phyloP scores from a whole-genome alignment of 1,140 invertebrate species.

The Mya arenaria region DNA sequence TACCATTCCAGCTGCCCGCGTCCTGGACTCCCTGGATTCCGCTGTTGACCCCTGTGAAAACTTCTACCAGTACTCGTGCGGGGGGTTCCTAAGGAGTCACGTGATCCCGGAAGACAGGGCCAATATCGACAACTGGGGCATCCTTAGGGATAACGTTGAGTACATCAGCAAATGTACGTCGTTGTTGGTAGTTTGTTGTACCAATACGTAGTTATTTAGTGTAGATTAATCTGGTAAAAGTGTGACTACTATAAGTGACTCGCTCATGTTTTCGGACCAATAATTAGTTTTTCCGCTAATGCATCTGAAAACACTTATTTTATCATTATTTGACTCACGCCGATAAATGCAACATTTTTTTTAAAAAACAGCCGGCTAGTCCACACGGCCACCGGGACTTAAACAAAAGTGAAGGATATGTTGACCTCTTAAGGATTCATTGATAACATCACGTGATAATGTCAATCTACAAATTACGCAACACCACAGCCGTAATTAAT shows the following conservation, averaged over 20 bases:
- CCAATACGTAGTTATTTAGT: neutral
- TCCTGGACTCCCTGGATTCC: constrained; percentile 91
- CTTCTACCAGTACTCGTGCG: constrained; percentile 94
- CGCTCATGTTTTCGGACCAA: neutral
- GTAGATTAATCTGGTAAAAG: neutral
- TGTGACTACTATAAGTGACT: neutral
- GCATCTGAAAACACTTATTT: neutral
- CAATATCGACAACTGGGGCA: constrained; percentile 93
- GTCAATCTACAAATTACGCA: too few species aligned
- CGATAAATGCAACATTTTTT: neutral
- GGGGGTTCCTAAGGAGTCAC: constrained; percentile 93
- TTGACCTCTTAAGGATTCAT: too few species aligned
- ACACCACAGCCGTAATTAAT: too few species aligned
- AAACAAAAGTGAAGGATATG: too few species aligned
- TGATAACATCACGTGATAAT: too few species aligned
- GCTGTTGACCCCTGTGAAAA: constrained; percentile 90
- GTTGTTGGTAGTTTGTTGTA: neutral
- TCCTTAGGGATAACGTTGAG: constrained; percentile 92
- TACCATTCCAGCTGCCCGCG: constrained; percentile 86
- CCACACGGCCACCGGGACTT: too few species aligned
- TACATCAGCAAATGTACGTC: constrained; percentile 86
- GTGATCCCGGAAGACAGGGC: constrained; percentile 93
- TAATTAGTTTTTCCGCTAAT: neutral
- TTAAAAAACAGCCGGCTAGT: neutral
- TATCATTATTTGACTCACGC: neutral